Conservation (phyloP, 2,113 vertebrate genomes). For the Etia nguti region DNA sequence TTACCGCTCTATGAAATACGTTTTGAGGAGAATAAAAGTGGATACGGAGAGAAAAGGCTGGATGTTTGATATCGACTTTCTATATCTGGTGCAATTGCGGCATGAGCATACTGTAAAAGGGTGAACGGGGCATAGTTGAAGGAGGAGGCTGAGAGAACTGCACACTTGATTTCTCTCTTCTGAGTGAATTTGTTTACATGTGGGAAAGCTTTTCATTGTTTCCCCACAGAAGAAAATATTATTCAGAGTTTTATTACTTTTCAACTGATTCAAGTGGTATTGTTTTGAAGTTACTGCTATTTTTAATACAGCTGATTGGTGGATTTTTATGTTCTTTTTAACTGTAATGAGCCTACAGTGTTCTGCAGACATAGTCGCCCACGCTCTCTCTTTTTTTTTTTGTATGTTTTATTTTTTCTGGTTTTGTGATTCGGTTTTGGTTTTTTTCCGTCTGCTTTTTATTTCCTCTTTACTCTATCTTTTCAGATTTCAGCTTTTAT, state of each 20-base stretch:
- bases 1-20: constrained; percentile 28
- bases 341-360: constrained; percentile 32
- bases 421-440: neutral
- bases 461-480: neutral
- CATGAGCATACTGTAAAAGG: constrained; percentile 17
- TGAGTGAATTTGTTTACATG: constrained; percentile 90
- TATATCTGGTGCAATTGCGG: constrained; percentile 50
- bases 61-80: constrained; percentile 23
- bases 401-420: constrained; percentile 5
- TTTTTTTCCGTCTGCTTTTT: neutral
- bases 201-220: constrained; percentile 76
- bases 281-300: constrained; percentile 60
- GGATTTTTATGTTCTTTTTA: constrained; percentile 33
- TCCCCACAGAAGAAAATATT: constrained; percentile 75
- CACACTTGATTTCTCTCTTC: constrained; percentile 62
- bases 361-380: constrained; percentile 15
- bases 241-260: constrained; percentile 73
- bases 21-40: neutral
- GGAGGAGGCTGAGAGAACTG: constrained; percentile 46
- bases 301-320: constrained; percentile 52
- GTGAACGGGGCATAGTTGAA: constrained; percentile 17
- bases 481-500: constrained; percentile 33
- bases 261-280: constrained; percentile 60
- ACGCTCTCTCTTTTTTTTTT: constrained; percentile 17
- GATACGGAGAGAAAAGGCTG: neutral